Base-by-base conservation (phyloP, 2,113 vertebrate species). In the Vidua macroura region DNA sequence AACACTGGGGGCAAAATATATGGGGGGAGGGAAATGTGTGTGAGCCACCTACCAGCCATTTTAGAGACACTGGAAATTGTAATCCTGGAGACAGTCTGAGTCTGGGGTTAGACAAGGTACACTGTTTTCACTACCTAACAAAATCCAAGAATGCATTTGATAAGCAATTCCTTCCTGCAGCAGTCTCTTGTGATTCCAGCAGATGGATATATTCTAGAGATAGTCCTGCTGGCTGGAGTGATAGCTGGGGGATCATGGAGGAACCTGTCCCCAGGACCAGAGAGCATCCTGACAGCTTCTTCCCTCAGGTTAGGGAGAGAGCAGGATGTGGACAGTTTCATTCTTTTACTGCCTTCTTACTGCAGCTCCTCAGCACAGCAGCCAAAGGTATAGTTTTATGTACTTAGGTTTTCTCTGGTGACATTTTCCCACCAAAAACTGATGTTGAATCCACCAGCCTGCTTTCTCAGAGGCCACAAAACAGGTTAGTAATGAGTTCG, bases 401-500 rank as follows among this genome's bases (percentile, higher is more conserved):
- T 16, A 21, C 22, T 88, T 63, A 72, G 22, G 23, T 55, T 84
- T 90, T 60, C 53, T 51, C 44, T 44, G 37, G 67, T 73, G 52
- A 75, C 11, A 44, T 70, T 60, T 78, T 33, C 25, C 60, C 46
- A 56, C 49, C 64, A 41, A 64, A 94, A 68, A 33, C 37, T 27
- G 41, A 83, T 20, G 28, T 8, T 4, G 5, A 58, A 69, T 30
- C 12, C 76, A 62, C 13, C 31, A 77, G 24, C 12, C 44, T 70
- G 27, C 48, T 88, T 74, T 88, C 41, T 63, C 60, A 87, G 67
- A 64, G 88, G 82, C 43, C 70, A 86, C 1, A 3, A 88, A 73
- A 64, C 49, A 81, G 83, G 44, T 90, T 68, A 88, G 52, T 88
- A 95, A 94, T 86, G 88, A 90, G 44, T n/a, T 72, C 49, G 73